These are phyloP conservation scores for Amphiprion clarkii DNA, from an alignment of 2,797 vertebrate species.

Conservation along the genomic window DNA sequence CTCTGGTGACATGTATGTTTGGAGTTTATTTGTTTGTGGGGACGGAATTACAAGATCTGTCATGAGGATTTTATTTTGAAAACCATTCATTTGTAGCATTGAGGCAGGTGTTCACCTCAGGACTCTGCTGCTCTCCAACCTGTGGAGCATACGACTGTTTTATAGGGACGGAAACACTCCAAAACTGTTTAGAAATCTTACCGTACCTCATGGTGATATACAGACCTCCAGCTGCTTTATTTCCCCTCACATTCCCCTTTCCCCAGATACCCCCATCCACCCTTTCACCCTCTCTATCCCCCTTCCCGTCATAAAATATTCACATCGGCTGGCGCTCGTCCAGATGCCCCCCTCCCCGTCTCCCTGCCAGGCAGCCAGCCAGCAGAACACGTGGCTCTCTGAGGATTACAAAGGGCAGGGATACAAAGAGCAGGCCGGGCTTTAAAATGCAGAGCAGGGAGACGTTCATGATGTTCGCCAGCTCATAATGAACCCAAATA, in stretches of 20 bases:
- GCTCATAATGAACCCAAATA: conserved; percentile 10
- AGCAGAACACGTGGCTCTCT: conserved; percentile 53
- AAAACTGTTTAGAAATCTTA: background rate
- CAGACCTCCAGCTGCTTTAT: background rate
- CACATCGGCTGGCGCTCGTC: conserved; percentile 37
- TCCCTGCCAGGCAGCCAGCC: conserved; percentile 58
- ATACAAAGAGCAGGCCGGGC: conserved; percentile 27
- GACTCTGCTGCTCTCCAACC: too few species aligned
- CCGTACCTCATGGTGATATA: background rate
- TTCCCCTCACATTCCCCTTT: background rate
- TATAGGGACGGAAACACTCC: background rate
- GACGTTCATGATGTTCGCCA: conserved; percentile 9
- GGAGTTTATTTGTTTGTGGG: too few species aligned
- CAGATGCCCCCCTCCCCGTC: conserved; percentile 21
- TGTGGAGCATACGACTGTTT: background rate
- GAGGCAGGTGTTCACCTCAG: too few species aligned
- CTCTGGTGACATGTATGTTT: too few species aligned
- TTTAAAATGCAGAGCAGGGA: conserved; percentile 53
- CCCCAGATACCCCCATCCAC: background rate
- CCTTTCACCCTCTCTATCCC: background rate
- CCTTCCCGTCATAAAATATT: conserved; percentile 71
- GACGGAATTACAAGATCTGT: too few species aligned
- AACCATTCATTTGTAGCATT: too few species aligned
- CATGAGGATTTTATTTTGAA: too few species aligned
- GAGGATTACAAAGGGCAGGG: conserved; percentile 38